These are phyloP conservation scores for Galleria mellonella DNA, from an alignment of 1,140 invertebrate species.

Conservation along the genomic window DNA sequence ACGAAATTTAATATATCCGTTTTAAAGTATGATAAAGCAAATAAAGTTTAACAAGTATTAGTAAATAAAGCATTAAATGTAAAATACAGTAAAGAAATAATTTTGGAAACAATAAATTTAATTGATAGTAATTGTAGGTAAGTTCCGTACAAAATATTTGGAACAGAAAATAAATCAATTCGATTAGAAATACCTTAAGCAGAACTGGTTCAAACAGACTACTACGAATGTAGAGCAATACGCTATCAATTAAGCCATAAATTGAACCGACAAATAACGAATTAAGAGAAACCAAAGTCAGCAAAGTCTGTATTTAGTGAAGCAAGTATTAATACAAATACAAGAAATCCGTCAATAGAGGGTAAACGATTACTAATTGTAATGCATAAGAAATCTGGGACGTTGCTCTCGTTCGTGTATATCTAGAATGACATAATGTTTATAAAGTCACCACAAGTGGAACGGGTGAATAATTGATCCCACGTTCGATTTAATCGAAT, in stretches of 20 bases:
- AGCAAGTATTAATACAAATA: neutral
- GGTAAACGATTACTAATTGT: constrained; percentile 24
- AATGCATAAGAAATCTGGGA: constrained; percentile 22
- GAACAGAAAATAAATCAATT: constrained; percentile 11
- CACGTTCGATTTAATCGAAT: constrained; percentile 48
- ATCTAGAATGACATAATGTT: constrained; percentile 28
- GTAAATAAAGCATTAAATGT: too few relatives aligned
- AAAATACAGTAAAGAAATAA: too few relatives aligned
- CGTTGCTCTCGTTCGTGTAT: constrained; percentile 16
- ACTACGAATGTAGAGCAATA: constrained; percentile 21
- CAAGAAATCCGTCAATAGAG: constrained; percentile 11
- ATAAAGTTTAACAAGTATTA: too few relatives aligned
- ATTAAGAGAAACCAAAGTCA: constrained; percentile 10
- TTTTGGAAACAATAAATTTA: too few relatives aligned
- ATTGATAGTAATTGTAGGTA: too few relatives aligned
- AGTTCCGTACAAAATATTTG: too few relatives aligned
- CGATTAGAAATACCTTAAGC: constrained; percentile 27
- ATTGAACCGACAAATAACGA: constrained; percentile 13
- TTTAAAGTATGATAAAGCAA: too few relatives aligned
- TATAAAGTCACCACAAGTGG: constrained; percentile 27
- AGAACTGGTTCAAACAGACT: constrained; percentile 27
- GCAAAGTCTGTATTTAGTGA: neutral
- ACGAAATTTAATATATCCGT: too few relatives aligned
- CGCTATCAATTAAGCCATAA: constrained; percentile 29
- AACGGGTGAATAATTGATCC: constrained; percentile 55